These are phyloP conservation scores for Andrena hattorfiana DNA, from an alignment of 2,888 invertebrate species.

Conservation along the genomic window DNA sequence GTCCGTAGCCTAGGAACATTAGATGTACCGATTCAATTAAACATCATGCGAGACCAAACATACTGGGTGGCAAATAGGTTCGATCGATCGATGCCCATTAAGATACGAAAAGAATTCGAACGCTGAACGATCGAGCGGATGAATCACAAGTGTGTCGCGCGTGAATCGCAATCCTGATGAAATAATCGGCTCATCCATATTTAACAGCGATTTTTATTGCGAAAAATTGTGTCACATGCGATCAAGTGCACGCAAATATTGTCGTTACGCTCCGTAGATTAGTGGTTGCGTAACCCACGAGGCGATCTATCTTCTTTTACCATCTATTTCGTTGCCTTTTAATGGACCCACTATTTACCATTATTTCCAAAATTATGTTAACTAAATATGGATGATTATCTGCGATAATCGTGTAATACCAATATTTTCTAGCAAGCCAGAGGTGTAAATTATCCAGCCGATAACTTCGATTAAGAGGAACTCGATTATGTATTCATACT, in stretches of 20 bases:
- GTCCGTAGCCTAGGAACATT: neutral
- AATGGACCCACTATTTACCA: too few relatives aligned
- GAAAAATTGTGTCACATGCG: conserved; percentile 68
- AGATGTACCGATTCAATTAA: neutral
- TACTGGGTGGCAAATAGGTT: neutral
- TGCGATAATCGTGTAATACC: too few relatives aligned
- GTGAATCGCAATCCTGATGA: conserved; percentile 74
- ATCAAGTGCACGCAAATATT: neutral
- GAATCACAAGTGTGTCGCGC: conserved; percentile 74
- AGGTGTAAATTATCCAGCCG: neutral
- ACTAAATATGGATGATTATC: too few relatives aligned
- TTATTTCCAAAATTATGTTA: too few relatives aligned
- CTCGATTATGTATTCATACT: conserved; percentile 42
- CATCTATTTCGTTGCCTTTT: neutral
- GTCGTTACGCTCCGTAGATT: neutral
- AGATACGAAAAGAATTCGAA: conserved; percentile 67
- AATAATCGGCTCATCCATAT: conserved; percentile 71
- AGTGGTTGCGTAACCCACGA: conserved; percentile 11
- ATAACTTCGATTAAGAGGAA: conserved; percentile 1
- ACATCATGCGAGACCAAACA: neutral
- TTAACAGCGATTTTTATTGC: conserved; percentile 58
- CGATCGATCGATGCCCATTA: conserved; percentile 17
- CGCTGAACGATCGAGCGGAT: conserved; percentile 43
- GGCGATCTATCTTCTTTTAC: neutral
- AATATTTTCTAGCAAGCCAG: neutral